Evolutionary conservation across 1,140 invertebrate genomes (phyloP), one percentile per base, ranked within the genome.

Genomic region (Coelopa frigida): DNA sequence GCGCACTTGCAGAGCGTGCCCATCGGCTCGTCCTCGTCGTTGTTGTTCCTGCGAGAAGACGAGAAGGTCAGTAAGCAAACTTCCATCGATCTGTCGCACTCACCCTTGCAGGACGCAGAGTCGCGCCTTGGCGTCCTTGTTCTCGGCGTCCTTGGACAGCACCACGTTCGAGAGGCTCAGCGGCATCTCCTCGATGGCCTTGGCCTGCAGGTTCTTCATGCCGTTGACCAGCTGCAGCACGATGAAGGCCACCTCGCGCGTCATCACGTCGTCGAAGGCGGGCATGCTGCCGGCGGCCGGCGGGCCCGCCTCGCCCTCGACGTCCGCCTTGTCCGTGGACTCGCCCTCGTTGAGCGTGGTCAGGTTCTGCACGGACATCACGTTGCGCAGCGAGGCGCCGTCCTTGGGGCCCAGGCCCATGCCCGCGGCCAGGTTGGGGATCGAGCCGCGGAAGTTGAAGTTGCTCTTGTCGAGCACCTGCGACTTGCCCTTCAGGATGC

Each of bases 1-100:
- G 85, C 86, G 57, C 85, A 87, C 56, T 82, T 78, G 59, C 88
- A 91, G 2, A 91, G 72, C 0, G 85, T 87, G n/a, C 75, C 78
- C 43, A 76, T 74, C 52, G 78, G 73, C 51, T 80, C 81, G 6
- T 79, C 75, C 4, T 68, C 62, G 8, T 73, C 70, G 27, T 62
- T 75, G 51, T 77, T 61, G 35, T 60, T 62, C 21, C 63, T 66
- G 14, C 14, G 17, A 20, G 14, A 15, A 20, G n/a, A 37, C 14
- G 33, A 35, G 15, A 20, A 10, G 22, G 18, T 14, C 2, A 17
- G 21, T 17, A 42, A 24, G 14, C 12, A 22, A 22, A 14, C 14
- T 42, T 26, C 14, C 29, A 12, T 14, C 22, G 3, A 32, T 6
- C 24, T 22, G 8, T 5, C 14, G 3, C 5, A 17, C 71, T 73